Evolutionary conservation across 2,888 invertebrate species (phyloP), one percentile per base, ranked within the genome.

Genomic region (Epirrhoe alternata): DNA sequence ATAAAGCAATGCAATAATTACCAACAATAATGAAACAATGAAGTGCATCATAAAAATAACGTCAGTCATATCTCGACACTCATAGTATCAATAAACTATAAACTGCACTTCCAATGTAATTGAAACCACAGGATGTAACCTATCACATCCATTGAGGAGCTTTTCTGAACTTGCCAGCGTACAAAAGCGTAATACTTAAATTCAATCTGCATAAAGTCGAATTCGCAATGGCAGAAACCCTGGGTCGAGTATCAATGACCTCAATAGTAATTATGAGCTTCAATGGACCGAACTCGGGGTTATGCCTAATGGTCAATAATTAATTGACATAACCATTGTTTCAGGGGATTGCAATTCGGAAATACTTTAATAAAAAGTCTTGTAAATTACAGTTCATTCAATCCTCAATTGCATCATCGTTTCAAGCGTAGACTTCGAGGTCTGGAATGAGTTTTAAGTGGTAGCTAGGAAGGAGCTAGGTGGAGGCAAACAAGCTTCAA

Each of bases 51-150:
- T 16, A 35, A 33, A 53, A 33, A 55, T 5, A 38, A 14, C 6
- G 33, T 14, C 53, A 17, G 38, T 52, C 33, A 30, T 31, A 51
- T 58, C 47, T 64, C 52, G 35, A 49, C 35, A 45, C 4, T 50
- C 33, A 31, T 68, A 53, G 38, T 80, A 87, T 84, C 83, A 86
- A 86, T 87, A 84, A 84, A 86, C 82, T 77, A 84, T 82, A 83
- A 86, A 86, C 82, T 86, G 84, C 81, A 81, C 80, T 84, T 79
- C 72, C 81, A 80, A 82, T 85, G 88, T 88, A 91, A 91, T 89
- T 90, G 85, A 89, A 86, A 83, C 88, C 83, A 83, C 90, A 91
- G 91, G 91, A 91, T 89, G 90, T 86, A 83, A 79, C 88, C 86
- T 85, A 90, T 92, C 86, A 86, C 81, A 82, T 79, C 79, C 86